Evolutionary conservation across 2,888 invertebrate genomes (phyloP), one percentile per base, ranked within the genome.

Genomic region (Ochropleura plecta): DNA sequence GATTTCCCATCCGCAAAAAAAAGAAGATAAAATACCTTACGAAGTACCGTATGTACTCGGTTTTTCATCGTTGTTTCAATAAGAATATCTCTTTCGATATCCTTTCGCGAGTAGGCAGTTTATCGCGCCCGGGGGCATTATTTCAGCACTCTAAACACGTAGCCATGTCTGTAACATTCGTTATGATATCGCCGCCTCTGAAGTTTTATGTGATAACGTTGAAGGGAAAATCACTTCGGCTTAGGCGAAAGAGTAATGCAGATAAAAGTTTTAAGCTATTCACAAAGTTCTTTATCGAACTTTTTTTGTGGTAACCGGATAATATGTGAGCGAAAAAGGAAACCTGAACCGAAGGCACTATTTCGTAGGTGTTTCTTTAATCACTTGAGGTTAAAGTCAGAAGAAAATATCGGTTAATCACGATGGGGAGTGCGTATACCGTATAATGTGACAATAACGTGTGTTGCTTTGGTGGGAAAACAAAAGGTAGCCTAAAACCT

Each of bases 61-160:
- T 78, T 73, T 79, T 73, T 80, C 81, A 79, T 74, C 76, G 62
- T 73, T 81, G 78, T 86, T 88, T 84, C 84, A 81, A 84, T 86
- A 83, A 84, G 86, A 76, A 85, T 87, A 83, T 85, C 80, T 82
- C 82, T 70, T 80, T 79, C 76, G 75, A 78, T 85, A 83, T 82
- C 70, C 59, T 76, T 82, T 64, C 70, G 70, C 53, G 70, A 84
- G 67, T 46, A 82, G 70, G 70, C 67, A 71, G 74, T 88, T 86
- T 88, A 90, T 81, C 62, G 81, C 71, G 62, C 86, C 85, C 83
- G 46, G 30, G 79, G 82, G 89, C 57, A 75, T 79, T 74, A 76
- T 81, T 80, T 82, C 73, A 70, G 74, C 76, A 88, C 80, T 82
- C 87, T 78, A 79, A 87, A 86, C 89, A 89, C 88, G 86, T 89